Conservation (phyloP, 2,888 invertebrate species). For the Rhopalosiphum nymphaeae region DNA sequence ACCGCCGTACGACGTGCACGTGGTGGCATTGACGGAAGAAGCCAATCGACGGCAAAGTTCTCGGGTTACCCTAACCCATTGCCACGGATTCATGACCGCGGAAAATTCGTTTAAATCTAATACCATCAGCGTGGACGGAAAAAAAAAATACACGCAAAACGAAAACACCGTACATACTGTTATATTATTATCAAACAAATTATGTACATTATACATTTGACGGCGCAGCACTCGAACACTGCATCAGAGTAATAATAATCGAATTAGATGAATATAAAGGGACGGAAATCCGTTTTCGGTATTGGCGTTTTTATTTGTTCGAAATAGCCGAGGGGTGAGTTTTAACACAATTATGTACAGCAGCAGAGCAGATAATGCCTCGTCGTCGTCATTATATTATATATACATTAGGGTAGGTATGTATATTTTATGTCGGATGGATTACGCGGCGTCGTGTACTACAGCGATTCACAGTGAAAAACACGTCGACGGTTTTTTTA, state of each 20-base stretch:
- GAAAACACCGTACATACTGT: neutral
- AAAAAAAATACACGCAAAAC: constrained; percentile 7
- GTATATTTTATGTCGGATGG: neutral
- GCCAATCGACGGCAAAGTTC: constrained; percentile 37
- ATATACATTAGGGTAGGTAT: neutral
- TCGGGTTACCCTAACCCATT: constrained; percentile 49
- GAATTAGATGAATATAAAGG: constrained; percentile 3
- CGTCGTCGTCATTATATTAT: neutral
- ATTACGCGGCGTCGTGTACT: neutral
- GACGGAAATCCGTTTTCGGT: constrained; percentile 40
- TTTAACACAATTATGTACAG: constrained; percentile 28
- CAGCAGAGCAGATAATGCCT: neutral
- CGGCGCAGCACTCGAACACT: neutral
- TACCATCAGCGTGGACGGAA: neutral
- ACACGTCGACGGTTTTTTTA: neutral
- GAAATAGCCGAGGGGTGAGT: constrained; percentile 29
- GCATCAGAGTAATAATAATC: neutral
- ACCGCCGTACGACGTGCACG: neutral
- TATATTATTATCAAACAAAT: neutral
- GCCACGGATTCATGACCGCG: constrained; percentile 51
- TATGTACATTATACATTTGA: neutral
- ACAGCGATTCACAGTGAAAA: neutral
- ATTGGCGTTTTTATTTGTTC: constrained; percentile 29
- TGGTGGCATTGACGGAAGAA: constrained; percentile 38
- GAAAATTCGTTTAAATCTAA: constrained; percentile 44